These are phyloP conservation scores for Oxyteleia sp. DNA, from an alignment of 2,888 invertebrate species.

Conservation along the genomic window DNA sequence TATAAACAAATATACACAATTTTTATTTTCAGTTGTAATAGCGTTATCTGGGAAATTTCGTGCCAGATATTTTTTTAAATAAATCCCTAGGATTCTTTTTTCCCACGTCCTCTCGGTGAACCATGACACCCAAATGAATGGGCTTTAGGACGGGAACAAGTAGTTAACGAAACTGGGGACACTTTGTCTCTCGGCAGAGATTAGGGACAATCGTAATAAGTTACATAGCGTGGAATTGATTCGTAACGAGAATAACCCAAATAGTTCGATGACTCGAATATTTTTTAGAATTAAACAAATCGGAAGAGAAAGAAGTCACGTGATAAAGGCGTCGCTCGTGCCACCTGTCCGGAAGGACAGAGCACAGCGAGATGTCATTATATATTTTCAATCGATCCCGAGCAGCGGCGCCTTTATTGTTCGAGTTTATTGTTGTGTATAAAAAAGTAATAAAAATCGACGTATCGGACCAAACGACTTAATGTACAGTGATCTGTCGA, in stretches of 20 bases:
- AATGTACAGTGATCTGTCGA: slow-evolving; percentile 61
- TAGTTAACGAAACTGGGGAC: slow-evolving; percentile 64
- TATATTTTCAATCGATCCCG: slow-evolving; percentile 61
- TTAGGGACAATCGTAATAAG: slow-evolving; percentile 73
- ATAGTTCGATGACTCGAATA: slow-evolving; percentile 68
- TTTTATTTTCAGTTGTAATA: too few relatives aligned
- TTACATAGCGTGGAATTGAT: slow-evolving; percentile 70
- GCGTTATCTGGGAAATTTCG: too few relatives aligned
- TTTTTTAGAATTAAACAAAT: slow-evolving; percentile 64
- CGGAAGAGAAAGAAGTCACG: slow-evolving; percentile 27
- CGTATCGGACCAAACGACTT: slow-evolving; percentile 67
- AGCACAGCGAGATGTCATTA: slow-evolving; percentile 21
- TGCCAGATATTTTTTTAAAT: too few relatives aligned
- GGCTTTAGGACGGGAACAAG: slow-evolving; percentile 71
- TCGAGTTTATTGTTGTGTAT: slow-evolving; percentile 45
- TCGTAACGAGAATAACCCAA: slow-evolving; percentile 55
- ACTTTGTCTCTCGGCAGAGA: slow-evolving; percentile 63
- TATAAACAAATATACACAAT: too few relatives aligned
- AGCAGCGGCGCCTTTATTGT: slow-evolving; percentile 51
- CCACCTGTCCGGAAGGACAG: neutral
- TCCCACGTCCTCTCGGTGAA: slow-evolving; percentile 23
- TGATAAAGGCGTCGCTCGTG: slow-evolving; percentile 51
- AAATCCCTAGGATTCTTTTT: slow-evolving; percentile 34
- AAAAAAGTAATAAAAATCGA: slow-evolving; percentile 49
- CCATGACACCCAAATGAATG: slow-evolving; percentile 29